Evolutionary conservation across 2,888 invertebrate species (phyloP), one percentile per base, ranked within the genome.

Genomic region (Agonum fuliginosum): DNA sequence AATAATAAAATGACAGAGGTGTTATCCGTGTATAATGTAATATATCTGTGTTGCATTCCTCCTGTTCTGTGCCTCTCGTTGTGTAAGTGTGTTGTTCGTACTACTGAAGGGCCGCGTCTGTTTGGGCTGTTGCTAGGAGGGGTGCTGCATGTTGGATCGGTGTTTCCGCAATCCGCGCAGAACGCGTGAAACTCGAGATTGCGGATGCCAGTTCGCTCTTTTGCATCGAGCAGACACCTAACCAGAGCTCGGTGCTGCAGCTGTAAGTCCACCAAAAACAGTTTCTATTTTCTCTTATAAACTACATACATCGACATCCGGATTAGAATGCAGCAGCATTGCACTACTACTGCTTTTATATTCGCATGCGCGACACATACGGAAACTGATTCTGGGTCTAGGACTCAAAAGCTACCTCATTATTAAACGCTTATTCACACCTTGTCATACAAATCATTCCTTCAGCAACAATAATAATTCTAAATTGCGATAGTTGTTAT

Each of bases 151-250:
- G 83, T 93, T 95, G 91, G 94, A 95, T 89, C 93, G 93, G 89
- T 95, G 95, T 92, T 95, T 95, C 92, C 93, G 93, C 89, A 94
- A 93, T 88, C 93, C 94, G 82, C 91, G 94, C 84, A 91, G 93
- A 86, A 90, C 91, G 87, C 89, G 91, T 82, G 91, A 91, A 81
- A 91, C 93, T 82, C 93, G 95, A 86, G 95, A 95, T 88, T 95
- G 95, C 87, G 95, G 95, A 88, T 95, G 95, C 90, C 95, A 95
- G 88, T 95, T 95, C 89, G 95, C 95, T 84, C 90, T 95, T 86
- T 92, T 95, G 86, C 95, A 95, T 89, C 93, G 95, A 86, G 95
- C 92, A 83, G 93, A 93, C 86, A 92, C 92, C 87, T 91, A 89
- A 78, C 87, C 87, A 62, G 85, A 89, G 30, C 37, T 19, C n/a